Conservation (phyloP, 2,888 invertebrate species). For the Argyresthia goedartella region DNA sequence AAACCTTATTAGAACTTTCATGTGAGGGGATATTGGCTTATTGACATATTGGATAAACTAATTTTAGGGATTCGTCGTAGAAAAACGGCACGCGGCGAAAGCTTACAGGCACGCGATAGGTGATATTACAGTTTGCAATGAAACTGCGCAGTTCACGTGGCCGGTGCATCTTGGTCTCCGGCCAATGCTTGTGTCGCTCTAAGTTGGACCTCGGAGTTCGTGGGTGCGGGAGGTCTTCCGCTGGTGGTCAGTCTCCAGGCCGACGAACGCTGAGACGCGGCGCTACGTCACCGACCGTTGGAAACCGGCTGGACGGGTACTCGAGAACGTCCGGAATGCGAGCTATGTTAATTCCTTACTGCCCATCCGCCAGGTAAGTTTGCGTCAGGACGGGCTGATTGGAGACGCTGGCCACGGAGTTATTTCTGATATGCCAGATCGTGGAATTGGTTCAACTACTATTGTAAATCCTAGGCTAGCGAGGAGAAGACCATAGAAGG, state of each 20-base stretch:
- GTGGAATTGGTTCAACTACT: too few relatives aligned
- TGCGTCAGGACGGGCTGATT: not conserved
- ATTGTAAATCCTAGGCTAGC: too few relatives aligned
- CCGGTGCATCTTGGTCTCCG: constrained; percentile 22
- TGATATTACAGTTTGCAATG: constrained; percentile 23
- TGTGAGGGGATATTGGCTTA: not conserved
- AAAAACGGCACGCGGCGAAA: constrained; percentile 26
- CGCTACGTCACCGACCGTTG: constrained; percentile 48
- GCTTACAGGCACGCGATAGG: constrained; percentile 20
- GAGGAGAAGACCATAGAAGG: too few relatives aligned
- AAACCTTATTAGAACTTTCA: too few relatives aligned
- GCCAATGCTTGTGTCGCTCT: constrained; percentile 17
- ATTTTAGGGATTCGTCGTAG: constrained; percentile 23
- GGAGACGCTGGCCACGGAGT: too few relatives aligned
- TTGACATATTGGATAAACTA: constrained; percentile 6
- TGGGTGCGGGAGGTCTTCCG: constrained; percentile 17
- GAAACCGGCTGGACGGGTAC: constrained; percentile 46
- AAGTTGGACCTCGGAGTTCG: constrained; percentile 12
- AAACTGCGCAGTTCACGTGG: constrained; percentile 25
- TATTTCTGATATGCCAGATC: too few relatives aligned
- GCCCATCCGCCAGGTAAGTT: constrained; percentile 12
- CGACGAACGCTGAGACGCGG: constrained; percentile 36
- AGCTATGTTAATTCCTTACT: constrained; percentile 51
- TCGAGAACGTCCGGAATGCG: constrained; percentile 56
- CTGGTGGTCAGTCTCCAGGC: constrained; percentile 23